phyloP scores from a whole-genome alignment of 2,888 invertebrate genomes.

The Lepidochrysops patricia region DNA sequence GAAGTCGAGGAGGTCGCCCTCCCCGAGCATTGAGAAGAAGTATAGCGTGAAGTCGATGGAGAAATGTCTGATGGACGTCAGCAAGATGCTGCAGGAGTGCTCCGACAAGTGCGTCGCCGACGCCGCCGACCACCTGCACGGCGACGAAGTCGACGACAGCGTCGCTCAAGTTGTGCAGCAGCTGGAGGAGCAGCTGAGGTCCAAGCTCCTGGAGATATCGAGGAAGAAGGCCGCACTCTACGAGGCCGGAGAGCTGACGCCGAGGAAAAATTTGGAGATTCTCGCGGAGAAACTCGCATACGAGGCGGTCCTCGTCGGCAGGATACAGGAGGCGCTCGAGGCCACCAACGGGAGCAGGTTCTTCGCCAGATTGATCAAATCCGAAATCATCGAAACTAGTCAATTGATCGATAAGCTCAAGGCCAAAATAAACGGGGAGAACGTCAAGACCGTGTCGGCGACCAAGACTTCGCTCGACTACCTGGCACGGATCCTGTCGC shows the following conservation, averaged over 20 bases:
- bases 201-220: conserved; percentile 80
- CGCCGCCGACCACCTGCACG: conserved; percentile 43
- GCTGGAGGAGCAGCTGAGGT: conserved; percentile 79
- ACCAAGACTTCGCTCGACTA: conserved; percentile 76
- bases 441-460: conserved; percentile 51
- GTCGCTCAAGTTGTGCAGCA: conserved; percentile 76
- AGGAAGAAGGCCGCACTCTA: conserved; percentile 78
- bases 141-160: conserved; percentile 56
- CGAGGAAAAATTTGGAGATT: conserved; percentile 79
- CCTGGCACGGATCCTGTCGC: conserved; percentile 83
- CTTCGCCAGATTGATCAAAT: conserved; percentile 76
- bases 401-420: conserved; percentile 83
- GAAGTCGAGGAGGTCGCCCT: conserved; percentile 76
- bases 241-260: conserved; percentile 80
- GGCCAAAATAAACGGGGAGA: conserved; percentile 76
- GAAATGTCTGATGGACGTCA: conserved; percentile 76
- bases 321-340: conserved; percentile 79
- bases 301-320: conserved; percentile 82
- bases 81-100: conserved; percentile 75
- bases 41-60: conserved; percentile 78
- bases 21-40: conserved; percentile 78
- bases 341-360: conserved; percentile 73
- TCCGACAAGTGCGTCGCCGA: conserved; percentile 75
- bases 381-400: conserved; percentile 84
- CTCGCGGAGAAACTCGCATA: conserved; percentile 87